Conservation (phyloP, 1,140 invertebrate genomes). For the Chelonus insularis region DNA sequence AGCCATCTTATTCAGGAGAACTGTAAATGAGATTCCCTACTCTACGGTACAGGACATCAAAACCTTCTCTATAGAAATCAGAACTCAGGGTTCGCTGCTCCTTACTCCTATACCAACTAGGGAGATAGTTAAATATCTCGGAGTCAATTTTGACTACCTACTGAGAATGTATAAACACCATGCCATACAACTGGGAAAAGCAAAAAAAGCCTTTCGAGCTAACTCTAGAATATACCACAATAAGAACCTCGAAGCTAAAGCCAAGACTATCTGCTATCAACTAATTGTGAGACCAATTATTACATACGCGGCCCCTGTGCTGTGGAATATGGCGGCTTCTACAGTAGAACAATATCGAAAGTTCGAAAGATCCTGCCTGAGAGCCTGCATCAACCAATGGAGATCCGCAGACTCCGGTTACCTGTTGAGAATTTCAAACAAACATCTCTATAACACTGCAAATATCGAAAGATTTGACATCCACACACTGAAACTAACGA, state of each 20-base stretch:
- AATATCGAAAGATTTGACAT: constrained; percentile 8
- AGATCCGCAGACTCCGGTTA: not conserved
- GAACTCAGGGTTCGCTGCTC: no score
- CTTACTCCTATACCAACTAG: constrained; percentile 11
- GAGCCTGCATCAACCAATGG: not conserved
- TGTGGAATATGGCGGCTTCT: not conserved
- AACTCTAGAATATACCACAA: not conserved
- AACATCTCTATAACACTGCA: constrained; percentile 1
- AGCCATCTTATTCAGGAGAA: not conserved
- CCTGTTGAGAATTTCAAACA: not conserved
- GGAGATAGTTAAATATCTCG: constrained; percentile 19
- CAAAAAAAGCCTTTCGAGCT: not conserved
- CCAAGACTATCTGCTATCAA: constrained; percentile 6
- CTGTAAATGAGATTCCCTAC: not conserved
- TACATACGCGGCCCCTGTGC: constrained; percentile 12
- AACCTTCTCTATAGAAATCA: constrained; percentile 5
- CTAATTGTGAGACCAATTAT: constrained; percentile 8
- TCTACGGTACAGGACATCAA: not conserved
- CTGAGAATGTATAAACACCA: not conserved
- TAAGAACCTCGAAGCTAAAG: not conserved
- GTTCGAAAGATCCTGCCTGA: constrained; percentile 14
- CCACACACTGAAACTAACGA: not conserved
- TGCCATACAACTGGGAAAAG: not conserved
- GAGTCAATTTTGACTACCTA: no score
- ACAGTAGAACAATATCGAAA: not conserved